phyloP scores from a whole-genome alignment of 1,140 invertebrate genomes.

The Formica selysi region DNA sequence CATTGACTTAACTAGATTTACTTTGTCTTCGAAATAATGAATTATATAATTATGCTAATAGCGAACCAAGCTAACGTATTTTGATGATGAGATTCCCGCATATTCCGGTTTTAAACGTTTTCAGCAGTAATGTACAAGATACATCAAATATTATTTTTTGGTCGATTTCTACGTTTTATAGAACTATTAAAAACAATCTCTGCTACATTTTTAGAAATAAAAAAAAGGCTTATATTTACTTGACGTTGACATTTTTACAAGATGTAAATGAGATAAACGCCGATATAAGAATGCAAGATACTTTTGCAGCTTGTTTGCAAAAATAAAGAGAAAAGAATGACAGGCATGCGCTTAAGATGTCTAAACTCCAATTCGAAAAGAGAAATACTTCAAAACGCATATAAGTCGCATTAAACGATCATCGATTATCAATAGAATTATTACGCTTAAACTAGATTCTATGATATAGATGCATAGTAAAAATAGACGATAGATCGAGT shows the following conservation, averaged over 20 bases:
- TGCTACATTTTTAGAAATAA: conserved; percentile 7
- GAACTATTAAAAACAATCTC: conserved; percentile 12
- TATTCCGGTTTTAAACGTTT: conserved; percentile 11
- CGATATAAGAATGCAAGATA: not conserved
- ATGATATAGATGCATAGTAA: not conserved
- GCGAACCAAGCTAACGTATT: not conserved
- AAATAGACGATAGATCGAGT: not conserved
- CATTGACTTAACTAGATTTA: not conserved
- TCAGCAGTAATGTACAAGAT: not conserved
- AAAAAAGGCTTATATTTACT: not conserved
- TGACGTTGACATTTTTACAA: conserved; percentile 13
- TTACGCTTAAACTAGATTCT: not conserved
- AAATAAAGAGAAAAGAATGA: not conserved
- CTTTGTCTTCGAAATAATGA: not conserved
- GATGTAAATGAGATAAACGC: not conserved
- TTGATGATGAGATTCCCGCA: not conserved
- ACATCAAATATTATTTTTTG: not conserved
- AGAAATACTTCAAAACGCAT: not conserved
- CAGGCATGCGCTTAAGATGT: no score
- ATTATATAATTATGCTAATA: not conserved
- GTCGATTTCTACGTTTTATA: conserved; percentile 1
- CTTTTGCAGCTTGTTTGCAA: not conserved
- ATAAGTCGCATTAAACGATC: not conserved
- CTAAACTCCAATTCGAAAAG: not conserved
- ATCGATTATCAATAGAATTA: not conserved